Conservation (phyloP, 2,888 invertebrate genomes). For the Sphinx pinastri region DNA sequence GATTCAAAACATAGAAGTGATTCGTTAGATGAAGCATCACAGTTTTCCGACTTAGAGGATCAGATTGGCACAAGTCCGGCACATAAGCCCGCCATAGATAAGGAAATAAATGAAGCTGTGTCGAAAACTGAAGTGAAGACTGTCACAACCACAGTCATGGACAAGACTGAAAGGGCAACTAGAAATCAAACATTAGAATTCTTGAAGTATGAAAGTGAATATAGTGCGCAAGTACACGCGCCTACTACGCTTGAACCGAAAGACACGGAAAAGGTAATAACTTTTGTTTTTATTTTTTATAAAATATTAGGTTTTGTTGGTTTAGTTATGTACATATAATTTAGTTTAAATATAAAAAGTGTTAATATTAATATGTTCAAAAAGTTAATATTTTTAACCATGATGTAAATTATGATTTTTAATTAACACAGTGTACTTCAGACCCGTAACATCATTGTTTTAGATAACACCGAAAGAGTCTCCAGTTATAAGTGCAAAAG, state of each 20-base stretch:
- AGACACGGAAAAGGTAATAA: conserved; percentile 64
- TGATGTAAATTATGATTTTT: not conserved
- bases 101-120: conserved; percentile 46
- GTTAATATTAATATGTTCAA: not conserved
- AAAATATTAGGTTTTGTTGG: too few species aligned
- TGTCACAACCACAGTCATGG: conserved; percentile 40
- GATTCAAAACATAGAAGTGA: conserved; percentile 79
- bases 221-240: conserved; percentile 61
- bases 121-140: conserved; percentile 51
- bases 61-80: conserved; percentile 75
- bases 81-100: conserved; percentile 57
- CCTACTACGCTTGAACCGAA: conserved; percentile 41
- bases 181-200: conserved; percentile 66
- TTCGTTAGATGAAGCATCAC: conserved; percentile 78
- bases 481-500: conserved; percentile 80
- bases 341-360: not conserved
- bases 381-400: not conserved
- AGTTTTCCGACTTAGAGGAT: conserved; percentile 80
- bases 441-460: conserved; percentile 28
- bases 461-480: conserved; percentile 75
- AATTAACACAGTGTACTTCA: conserved; percentile 26
- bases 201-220: conserved; percentile 69
- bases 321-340: too few species aligned
- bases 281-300: conserved; percentile 2
- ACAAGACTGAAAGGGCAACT: conserved; percentile 43